Evolutionary conservation across 2,888 invertebrate species (phyloP).

Genomic region (Nebria salina): DNA sequence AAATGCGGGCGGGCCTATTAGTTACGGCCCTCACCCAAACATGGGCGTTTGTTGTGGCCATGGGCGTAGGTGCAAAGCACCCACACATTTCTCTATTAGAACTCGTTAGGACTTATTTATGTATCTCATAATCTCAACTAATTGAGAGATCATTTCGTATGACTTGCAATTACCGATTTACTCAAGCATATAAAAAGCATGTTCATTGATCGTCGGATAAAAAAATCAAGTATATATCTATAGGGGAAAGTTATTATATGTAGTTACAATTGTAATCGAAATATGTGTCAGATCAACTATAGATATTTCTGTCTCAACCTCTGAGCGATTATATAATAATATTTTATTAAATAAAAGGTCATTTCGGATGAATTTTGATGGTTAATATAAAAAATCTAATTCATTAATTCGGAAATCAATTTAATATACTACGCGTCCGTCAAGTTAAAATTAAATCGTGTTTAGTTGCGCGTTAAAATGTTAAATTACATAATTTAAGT

Average conservation of each 20-base stretch:
- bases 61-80: conserved; percentile 3
- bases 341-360: too few species aligned
- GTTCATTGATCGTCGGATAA: background rate
- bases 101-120: background rate
- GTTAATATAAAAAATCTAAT: too few species aligned
- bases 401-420: too few species aligned
- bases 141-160: conserved; percentile 9
- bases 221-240: background rate
- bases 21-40: background rate
- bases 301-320: too few species aligned
- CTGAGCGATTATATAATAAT: too few species aligned
- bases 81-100: conserved; percentile 7
- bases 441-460: too few species aligned
- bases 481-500: too few species aligned
- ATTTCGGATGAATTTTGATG: too few species aligned
- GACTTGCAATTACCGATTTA: background rate
- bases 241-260: background rate
- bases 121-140: background rate
- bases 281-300: too few species aligned
- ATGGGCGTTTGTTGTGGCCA: conserved; percentile 17
- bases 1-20: conserved; percentile 23
- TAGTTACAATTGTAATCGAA: too few species aligned
- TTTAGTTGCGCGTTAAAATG: too few species aligned
- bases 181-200: background rate
- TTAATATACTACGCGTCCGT: too few species aligned